Percentiles rank a stretch among this genome's conserved stretches.
Evolutionary conservation across 2,113 vertebrate genomes (phyloP).

Genomic region (Cercopithecus mona): DNA sequence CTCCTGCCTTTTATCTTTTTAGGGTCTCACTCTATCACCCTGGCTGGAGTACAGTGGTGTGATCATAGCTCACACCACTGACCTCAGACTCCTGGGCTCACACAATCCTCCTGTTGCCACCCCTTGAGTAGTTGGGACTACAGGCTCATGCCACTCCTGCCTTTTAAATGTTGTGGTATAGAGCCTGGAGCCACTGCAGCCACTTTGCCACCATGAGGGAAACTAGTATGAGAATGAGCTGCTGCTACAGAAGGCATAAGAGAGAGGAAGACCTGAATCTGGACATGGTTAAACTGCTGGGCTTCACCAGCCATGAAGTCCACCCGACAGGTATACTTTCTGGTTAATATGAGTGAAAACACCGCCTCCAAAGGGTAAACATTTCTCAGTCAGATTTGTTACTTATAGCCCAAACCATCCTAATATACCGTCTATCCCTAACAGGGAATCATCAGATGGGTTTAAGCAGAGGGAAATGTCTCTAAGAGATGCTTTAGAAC

Average conservation of each 20-base stretch:
- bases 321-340: neutral
- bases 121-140: neutral
- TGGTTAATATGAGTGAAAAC: neutral
- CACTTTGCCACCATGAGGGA: neutral
- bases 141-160: neutral
- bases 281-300: no score
- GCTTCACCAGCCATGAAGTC: neutral
- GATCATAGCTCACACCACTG: no score
- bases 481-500: neutral
- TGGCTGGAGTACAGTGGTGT: no score
- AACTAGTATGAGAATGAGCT: fast-evolving
- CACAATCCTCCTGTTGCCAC: neutral
- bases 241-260: neutral
- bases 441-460: neutral
- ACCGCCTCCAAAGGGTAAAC: neutral
- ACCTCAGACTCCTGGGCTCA: no score
- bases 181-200: neutral
- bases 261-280: neutral
- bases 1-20: neutral
- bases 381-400: neutral
- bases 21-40: no score
- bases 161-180: neutral
- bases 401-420: neutral
- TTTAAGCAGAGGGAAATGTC: neutral
- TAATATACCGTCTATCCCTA: fast-evolving